phyloP scores from a whole-genome alignment of 2,113 vertebrate species.

The Athene noctua region DNA sequence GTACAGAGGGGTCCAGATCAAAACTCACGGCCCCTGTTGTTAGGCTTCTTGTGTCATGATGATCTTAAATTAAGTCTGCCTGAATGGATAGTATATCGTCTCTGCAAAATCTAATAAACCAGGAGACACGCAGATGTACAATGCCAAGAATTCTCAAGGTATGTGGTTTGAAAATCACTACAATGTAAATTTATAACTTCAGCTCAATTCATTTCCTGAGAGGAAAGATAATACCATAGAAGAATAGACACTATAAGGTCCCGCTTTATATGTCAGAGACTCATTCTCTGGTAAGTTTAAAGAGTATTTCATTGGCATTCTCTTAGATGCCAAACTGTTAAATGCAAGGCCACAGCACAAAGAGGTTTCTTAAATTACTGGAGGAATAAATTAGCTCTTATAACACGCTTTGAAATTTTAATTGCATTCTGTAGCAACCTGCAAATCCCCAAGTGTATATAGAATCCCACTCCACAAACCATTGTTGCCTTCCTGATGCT shows the following conservation, averaged over 20 bases:
- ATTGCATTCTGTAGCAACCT: neutral
- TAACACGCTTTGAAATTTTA: neutral
- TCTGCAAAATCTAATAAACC: slow-evolving; percentile 10
- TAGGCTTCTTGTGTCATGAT: neutral
- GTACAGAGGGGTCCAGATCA: neutral
- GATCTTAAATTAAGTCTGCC: neutral
- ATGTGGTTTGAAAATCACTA: neutral
- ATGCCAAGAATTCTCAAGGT: neutral
- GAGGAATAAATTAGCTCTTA: slow-evolving; percentile 18
- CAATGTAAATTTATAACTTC: neutral
- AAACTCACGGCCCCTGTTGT: neutral
- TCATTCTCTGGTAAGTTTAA: neutral
- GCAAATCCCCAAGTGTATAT: neutral
- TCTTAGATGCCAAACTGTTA: neutral
- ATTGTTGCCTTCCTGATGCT: slow-evolving; percentile 12
- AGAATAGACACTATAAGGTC: neutral
- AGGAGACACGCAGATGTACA: neutral
- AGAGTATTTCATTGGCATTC: neutral
- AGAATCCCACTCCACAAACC: neutral
- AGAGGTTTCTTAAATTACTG: slow-evolving; percentile 39
- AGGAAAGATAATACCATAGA: neutral
- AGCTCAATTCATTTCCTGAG: neutral
- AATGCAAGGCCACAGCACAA: slow-evolving; percentile 11
- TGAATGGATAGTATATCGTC: neutral
- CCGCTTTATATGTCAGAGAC: neutral